Percentiles rank a stretch among this genome's conserved stretches.
phyloP scores from a whole-genome alignment of 1,140 invertebrate genomes.

The Holotrichia oblita region DNA sequence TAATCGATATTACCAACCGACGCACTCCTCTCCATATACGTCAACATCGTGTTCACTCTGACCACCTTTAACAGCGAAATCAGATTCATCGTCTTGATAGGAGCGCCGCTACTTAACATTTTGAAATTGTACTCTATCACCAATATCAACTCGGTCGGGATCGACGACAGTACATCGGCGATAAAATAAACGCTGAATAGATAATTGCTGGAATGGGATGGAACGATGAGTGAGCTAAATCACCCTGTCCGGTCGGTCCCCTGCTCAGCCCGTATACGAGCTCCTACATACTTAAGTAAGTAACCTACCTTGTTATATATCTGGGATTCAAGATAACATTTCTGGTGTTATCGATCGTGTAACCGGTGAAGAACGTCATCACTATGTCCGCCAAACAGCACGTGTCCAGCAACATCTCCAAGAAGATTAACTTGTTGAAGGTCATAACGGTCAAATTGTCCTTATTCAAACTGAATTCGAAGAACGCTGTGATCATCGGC shows the following conservation, averaged over 20 bases:
- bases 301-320: slow-evolving; percentile 39
- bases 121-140: background rate
- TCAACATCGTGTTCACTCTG: background rate
- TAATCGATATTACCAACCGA: too few relatives aligned
- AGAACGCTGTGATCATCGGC: slow-evolving; percentile 26
- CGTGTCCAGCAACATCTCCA: background rate
- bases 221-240: too few relatives aligned
- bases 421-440: too few relatives aligned
- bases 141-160: slow-evolving; percentile 30
- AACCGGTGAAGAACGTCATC: slow-evolving; percentile 41
- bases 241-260: too few relatives aligned
- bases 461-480: too few relatives aligned
- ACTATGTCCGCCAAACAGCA: background rate
- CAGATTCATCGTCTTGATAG: background rate
- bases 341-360: slow-evolving; percentile 10
- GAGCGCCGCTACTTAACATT: background rate
- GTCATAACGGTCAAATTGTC: too few relatives aligned
- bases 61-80: slow-evolving; percentile 5
- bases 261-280: too few relatives aligned
- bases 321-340: slow-evolving; percentile 37
- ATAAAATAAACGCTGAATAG: slow-evolving; percentile 19
- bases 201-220: slow-evolving; percentile 36
- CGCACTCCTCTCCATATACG: slow-evolving; percentile 3
- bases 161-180: slow-evolving; percentile 27
- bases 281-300: too few relatives aligned